These are phyloP conservation scores for Phoebastria nigripes DNA, from an alignment of 2,797 vertebrate species.

Conservation along the genomic window DNA sequence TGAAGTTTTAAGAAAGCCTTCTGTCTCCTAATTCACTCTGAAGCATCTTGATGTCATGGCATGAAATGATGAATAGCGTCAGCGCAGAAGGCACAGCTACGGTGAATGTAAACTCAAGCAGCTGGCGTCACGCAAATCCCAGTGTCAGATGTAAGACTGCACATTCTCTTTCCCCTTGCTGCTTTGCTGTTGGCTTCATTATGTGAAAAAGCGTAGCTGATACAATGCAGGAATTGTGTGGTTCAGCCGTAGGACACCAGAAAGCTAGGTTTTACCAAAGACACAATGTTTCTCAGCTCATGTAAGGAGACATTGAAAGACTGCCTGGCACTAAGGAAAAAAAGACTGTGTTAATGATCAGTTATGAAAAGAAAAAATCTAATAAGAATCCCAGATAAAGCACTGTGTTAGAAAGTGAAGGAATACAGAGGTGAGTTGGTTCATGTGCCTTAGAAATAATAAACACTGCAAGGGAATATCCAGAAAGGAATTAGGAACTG, in stretches of 20 bases:
- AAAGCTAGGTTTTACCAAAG: not conserved
- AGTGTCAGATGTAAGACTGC: not conserved
- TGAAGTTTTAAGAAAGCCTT: not conserved
- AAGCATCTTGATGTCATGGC: not conserved
- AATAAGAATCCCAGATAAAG: not conserved
- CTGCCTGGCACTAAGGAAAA: not conserved
- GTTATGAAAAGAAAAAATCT: not conserved
- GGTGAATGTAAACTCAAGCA: not conserved
- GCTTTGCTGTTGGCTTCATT: not conserved
- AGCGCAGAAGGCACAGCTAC: not conserved
- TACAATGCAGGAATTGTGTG: not conserved
- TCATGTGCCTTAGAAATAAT: not conserved
- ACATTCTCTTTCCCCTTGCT: not conserved
- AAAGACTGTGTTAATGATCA: not conserved
- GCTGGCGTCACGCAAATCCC: not conserved
- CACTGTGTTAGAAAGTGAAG: not conserved
- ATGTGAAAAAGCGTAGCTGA: not conserved
- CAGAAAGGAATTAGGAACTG: not conserved
- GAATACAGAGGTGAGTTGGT: not conserved
- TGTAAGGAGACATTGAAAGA: not conserved
- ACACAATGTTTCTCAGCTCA: accelerated
- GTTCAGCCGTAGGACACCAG: not conserved
- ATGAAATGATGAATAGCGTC: not conserved
- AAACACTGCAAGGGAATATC: not conserved
- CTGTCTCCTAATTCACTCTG: not conserved